Base-by-base conservation (phyloP, 2,113 vertebrate species). In the Coptodon rendalli region DNA sequence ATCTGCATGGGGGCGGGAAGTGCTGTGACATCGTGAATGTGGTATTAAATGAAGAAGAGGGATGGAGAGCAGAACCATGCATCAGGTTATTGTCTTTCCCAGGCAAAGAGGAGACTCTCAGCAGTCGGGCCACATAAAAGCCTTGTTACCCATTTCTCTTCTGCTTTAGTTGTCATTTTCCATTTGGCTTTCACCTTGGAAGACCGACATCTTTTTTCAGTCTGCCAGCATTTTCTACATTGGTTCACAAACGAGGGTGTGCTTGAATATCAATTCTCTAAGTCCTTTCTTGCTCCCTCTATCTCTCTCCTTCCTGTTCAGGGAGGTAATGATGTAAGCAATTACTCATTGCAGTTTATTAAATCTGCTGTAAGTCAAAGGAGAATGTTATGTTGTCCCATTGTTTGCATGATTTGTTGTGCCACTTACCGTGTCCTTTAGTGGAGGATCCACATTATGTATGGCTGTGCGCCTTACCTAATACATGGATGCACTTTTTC, bases 181-280 rank as follows among this genome's bases (percentile, higher is more conserved):
- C 54, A 84, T 89, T 93, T 89, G 88, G 86, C 76, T 92, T 88
- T 93, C 85, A 93, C 93, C 92, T 93, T 94, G 91, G 89, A 87
- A 83, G 88, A 31, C 80, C 36, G 10, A 87, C 73, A 68, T 89
- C 90, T 91, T 91, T 91, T 84, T 90, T 85, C 71, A 87, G 86
- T 73, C 88, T 83, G 85, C 86, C 88, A 81, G 87, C 83, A 84
- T 87, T 92, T 86, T 86, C 81, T 81, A 82, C 91, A 85, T 86
- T 90, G 80, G 76, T 89, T 92, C 81, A 78, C 66, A 31, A 87
- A 87, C 73, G 66, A 63, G 57, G 38, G 57, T 54, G 17, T 54
- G 73, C 87, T 89, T 89, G 87, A 93, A 92, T 93, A 89, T 89
- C 45, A 91, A 92, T 89, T 86, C 2, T 82, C 7, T 43, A n/a